Conservation (phyloP, 1,140 invertebrate species). For the Carcinoscorpius rotundicauda region DNA sequence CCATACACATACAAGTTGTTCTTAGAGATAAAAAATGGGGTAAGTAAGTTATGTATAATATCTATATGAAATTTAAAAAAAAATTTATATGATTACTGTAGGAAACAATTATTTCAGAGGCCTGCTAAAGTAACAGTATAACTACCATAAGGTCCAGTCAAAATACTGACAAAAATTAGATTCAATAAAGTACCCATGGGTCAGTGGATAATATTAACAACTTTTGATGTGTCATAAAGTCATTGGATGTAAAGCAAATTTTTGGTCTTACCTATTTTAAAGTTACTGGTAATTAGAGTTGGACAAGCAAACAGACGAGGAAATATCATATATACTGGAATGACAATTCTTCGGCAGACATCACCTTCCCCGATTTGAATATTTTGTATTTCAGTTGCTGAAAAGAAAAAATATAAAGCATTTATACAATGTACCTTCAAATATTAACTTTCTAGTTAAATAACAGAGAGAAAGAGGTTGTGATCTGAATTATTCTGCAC, state of each 20-base stretch:
- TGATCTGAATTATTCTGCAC: background rate
- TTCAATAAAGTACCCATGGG: no score
- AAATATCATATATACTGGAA: conserved; percentile 93
- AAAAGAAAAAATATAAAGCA: background rate
- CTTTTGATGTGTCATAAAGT: background rate
- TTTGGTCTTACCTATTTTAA: conserved; percentile 74
- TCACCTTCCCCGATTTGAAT: conserved; percentile 94
- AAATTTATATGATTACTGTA: no score
- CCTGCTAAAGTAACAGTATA: no score
- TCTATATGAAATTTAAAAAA: no score
- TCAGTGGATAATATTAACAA: no score
- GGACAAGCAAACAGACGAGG: conserved; percentile 91
- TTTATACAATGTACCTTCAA: background rate
- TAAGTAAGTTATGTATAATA: no score
- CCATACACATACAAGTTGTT: no score
- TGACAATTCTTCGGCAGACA: conserved; percentile 58
- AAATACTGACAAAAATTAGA: no score
- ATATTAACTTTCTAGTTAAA: background rate
- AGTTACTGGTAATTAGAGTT: conserved; percentile 76
- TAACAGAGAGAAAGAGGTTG: background rate
- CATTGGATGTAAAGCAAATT: background rate
- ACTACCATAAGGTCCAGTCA: no score
- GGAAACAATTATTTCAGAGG: no score
- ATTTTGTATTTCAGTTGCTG: conserved; percentile 94
- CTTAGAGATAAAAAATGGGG: no score